Percentiles rank a stretch among this genome's conserved stretches.
Evolutionary conservation across 53 echinoderm and acorn worm genomes (phyloP).

Genomic region (Actinopyga echinites): DNA sequence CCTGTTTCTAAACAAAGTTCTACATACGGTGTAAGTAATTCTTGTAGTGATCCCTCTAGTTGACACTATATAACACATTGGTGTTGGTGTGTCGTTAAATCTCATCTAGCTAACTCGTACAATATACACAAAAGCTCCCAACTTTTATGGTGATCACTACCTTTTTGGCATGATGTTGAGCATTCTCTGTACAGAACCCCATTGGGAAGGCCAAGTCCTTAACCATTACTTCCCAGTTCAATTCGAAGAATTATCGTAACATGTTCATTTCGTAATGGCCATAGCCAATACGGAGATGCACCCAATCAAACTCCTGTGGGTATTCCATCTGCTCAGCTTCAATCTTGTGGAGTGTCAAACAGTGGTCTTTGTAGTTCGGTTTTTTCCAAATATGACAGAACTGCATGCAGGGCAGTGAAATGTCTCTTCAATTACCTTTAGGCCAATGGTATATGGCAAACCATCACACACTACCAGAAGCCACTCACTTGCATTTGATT

Average conservation of each 20-base stretch:
- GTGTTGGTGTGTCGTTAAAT: too few relatives aligned
- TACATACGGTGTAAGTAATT: slow-evolving; percentile 42
- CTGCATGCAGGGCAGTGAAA: slow-evolving; percentile 44
- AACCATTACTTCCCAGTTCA: slow-evolving; percentile 64
- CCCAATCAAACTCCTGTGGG: slow-evolving; percentile 56
- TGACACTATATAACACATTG: too few relatives aligned
- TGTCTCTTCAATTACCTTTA: slow-evolving; percentile 31
- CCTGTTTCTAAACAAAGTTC: neutral
- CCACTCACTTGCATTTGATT: slow-evolving; percentile 19
- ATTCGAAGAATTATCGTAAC: slow-evolving; percentile 55
- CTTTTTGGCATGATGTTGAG: slow-evolving; percentile 44
- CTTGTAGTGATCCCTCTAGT: slow-evolving; percentile 3
- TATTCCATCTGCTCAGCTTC: neutral
- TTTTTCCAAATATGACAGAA: neutral
- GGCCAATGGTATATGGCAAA: slow-evolving; percentile 44
- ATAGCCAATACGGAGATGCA: slow-evolving; percentile 34
- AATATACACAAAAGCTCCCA: slow-evolving; percentile 52
- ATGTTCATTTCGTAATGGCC: slow-evolving; percentile 63
- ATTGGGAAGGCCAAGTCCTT: slow-evolving; percentile 49
- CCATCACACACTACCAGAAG: slow-evolving; percentile 46
- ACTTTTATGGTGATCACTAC: slow-evolving; percentile 49
- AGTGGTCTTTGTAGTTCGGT: slow-evolving; percentile 4
- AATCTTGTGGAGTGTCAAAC: neutral
- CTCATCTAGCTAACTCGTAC: too few relatives aligned
- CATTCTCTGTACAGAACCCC: slow-evolving; percentile 48